Base-by-base conservation (phyloP, 1,140 invertebrate genomes). In the Pinna nobilis region DNA sequence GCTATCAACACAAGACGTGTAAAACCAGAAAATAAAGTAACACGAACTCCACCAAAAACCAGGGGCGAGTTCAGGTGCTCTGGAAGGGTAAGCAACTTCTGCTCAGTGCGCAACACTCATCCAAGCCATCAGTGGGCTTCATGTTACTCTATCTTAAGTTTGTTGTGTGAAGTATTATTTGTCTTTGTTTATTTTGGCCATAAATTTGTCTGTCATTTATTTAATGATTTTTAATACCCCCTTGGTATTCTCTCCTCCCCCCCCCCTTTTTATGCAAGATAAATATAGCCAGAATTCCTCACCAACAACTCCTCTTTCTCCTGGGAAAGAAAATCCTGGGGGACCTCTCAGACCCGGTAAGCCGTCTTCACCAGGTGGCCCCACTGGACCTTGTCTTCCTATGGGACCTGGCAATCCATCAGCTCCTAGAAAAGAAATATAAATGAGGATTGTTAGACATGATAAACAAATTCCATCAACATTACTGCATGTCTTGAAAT, bases 351-450 rank as follows among this genome's bases (percentile, higher is more conserved):
- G 37, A 55, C 84, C 84, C 33, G 75, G 75, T 18, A 77, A 57
- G 3, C 83, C 83, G 63, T 74, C 61, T 13, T 39, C 95, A 44
- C 90, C 90, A 39, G 83, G 71, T 18, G 68, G 65, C 7, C 83
- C 84, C 13, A 72, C 67, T 11, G 53, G 50, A 37, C 78, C 78
- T 33, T 25, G 15, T 7, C 50, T 25, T 37, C 73, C 73, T 33
- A 59, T 20, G 11, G 28, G 25, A 13, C 73, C 73, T 32, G 33
- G 30, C 35, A 25, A 11, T 39, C 73, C 73, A 50, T 70, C 73
- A 6, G 15, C 33, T 23, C 73, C 73, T 70, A 30, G 7, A 47
- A 53, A 25, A 32, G 5, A 33, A 11, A 51, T 15, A 47, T 20
- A 47, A 6, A 32, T 30, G 18, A 18, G n/a, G 3, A 60, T 35